A percentile compares a stretch with the other conserved stretches of the same genome.
Evolutionary conservation across 2,888 invertebrate species (phyloP).

Genomic region (Cetonia aurata): DNA sequence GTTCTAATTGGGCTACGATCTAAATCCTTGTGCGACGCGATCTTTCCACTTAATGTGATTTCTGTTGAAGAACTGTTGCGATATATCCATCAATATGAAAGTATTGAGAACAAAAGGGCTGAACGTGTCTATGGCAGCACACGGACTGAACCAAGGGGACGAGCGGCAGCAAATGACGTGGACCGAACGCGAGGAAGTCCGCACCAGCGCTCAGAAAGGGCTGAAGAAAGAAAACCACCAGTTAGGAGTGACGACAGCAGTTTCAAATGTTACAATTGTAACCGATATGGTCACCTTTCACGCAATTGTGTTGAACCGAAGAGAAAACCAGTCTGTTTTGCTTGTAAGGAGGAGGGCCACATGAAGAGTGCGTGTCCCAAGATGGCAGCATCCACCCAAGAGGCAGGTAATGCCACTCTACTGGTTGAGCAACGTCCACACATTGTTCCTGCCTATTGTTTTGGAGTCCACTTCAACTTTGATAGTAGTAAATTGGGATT

Average conservation of each 20-base stretch:
- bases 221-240: background rate
- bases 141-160: background rate
- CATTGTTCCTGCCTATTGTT: constrained; percentile 2
- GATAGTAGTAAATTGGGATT: background rate
- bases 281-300: background rate
- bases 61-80: background rate
- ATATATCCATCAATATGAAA: background rate
- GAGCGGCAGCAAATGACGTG: background rate
- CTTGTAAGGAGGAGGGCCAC: constrained; percentile 16
- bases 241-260: background rate
- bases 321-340: background rate
- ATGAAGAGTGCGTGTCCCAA: constrained; percentile 1
- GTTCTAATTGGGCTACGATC: constrained; percentile 15
- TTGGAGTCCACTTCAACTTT: background rate
- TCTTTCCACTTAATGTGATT: background rate
- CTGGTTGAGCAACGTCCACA: background rate
- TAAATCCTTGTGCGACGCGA: background rate
- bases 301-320: background rate
- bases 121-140: background rate
- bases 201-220: background rate
- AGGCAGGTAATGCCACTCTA: background rate
- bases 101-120: background rate
- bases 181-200: background rate
- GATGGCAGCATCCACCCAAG: background rate
- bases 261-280: constrained; percentile 1